Base-by-base conservation (phyloP, 1,140 invertebrate genomes). In the Pantala flavescens region DNA sequence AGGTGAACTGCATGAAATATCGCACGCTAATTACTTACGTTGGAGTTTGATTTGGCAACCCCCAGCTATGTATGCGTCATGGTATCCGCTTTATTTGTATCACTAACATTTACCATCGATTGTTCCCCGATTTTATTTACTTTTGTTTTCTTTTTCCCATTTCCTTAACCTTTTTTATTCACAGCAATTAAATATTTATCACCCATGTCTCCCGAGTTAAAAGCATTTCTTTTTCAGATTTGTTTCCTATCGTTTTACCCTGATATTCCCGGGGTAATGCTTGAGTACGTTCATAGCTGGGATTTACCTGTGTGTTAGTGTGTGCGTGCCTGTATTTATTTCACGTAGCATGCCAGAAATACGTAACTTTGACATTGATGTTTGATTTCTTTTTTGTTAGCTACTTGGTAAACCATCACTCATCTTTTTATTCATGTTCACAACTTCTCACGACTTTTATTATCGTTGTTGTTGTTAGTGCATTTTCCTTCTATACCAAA, bases 61-160 rank as follows among this genome's bases (percentile, higher is more conserved):
- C 49, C 49, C 49, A 19, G 49, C 28, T 36, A 36, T 36, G 28
- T 36, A 36, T 36, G 49, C 12, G 1, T 19, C 55, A 63, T 10
- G 28, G 63, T 73, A 73, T 72, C 55, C 21, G 49, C 28, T 36
- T 36, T 73, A 49, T 28, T 70, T 73, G 19, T 73, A 3, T 36
- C 36, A 72, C 19, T 71, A 49, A 28, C 23, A 73, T 16, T 76
- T 11, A 36, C 2, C 3, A 36, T 36, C 28, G 28, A 23, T 12
- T 74, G 42, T 24, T 75, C n/a, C 24, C 28, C 43, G 28, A 36
- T 74, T 49, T 74, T 55, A 36, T 23, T 19, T 23, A 75, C 23
- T 74, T 24, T 70, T 77, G 7, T 74, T 43, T 24, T 71, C 74
- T 36, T 43, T 76, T 71, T 36, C 14, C 63, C 42, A 73, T 74